A percentile compares a stretch with the other conserved stretches of the same genome.
Conservation (phyloP, 2,797 vertebrate species). For the Knipowitschia caucasica region DNA sequence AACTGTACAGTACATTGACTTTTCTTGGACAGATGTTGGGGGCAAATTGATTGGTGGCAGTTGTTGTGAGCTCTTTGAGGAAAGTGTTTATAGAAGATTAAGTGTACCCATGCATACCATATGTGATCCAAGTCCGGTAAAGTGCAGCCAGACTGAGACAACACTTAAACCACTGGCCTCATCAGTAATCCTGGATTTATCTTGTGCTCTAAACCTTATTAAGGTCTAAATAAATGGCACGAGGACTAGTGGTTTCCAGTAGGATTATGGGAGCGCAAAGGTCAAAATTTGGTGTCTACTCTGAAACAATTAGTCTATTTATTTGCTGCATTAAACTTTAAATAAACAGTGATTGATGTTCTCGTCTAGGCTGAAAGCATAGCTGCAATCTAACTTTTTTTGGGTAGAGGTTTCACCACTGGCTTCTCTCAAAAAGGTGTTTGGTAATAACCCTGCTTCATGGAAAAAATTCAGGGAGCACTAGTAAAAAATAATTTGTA, state of each 20-base stretch:
- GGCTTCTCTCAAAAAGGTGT: too few relatives aligned
- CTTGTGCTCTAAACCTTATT: slow-evolving; percentile 59
- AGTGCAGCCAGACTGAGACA: slow-evolving; percentile 45
- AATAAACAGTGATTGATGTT: not conserved
- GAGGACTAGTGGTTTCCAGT: slow-evolving; percentile 54
- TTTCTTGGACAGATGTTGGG: slow-evolving; percentile 7
- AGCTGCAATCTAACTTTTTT: too few relatives aligned
- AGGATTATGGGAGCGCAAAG: slow-evolving; percentile 55
- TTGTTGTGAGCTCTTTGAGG: slow-evolving; percentile 20
- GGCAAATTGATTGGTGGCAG: slow-evolving; percentile 12
- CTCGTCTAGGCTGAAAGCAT: not conserved
- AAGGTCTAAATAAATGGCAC: slow-evolving; percentile 67
- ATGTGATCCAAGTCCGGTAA: slow-evolving; percentile 51
- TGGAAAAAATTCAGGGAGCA: too few relatives aligned
- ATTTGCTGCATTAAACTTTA: not conserved
- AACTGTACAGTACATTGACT: not conserved
- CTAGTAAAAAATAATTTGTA: not conserved
- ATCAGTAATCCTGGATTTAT: slow-evolving; percentile 70
- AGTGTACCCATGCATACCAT: slow-evolving; percentile 33
- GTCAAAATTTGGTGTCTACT: slow-evolving; percentile 12
- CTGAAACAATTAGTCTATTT: slow-evolving; percentile 9
- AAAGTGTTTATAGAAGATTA: slow-evolving; percentile 50
- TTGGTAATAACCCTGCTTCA: too few relatives aligned
- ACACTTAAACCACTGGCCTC: slow-evolving; percentile 50
- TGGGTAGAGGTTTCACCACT: too few relatives aligned